A percentile compares a stretch with the other conserved stretches of the same genome.
These are phyloP conservation scores for Hylaeus volcanicus DNA, from an alignment of 1,140 invertebrate species.

Conservation along the genomic window DNA sequence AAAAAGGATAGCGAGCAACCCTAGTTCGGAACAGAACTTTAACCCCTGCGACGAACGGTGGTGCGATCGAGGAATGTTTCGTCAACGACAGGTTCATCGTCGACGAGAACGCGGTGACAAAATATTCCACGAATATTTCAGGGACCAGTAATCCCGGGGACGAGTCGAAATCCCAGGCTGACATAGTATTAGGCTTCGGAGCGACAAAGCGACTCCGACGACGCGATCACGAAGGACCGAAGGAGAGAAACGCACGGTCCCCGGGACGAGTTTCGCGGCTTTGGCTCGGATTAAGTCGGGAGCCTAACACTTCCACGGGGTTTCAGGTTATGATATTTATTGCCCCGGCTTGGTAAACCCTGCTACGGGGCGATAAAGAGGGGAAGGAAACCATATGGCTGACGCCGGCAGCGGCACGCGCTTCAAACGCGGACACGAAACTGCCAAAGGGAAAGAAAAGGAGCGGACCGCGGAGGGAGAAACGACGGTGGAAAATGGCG, in stretches of 20 bases:
- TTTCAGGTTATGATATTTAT: constrained; percentile 66
- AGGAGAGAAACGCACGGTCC: neutral
- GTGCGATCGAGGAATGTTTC: neutral
- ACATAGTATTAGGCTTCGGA: constrained; percentile 24
- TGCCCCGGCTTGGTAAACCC: constrained; percentile 43
- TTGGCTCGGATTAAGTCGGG: constrained; percentile 44
- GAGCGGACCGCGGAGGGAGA: neutral
- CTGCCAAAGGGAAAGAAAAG: constrained; percentile 31
- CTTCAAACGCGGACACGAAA: constrained; percentile 50
- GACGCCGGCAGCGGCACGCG: constrained; percentile 58
- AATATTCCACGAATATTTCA: constrained; percentile 7
- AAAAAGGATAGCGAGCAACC: too few relatives aligned
- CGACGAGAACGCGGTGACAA: neutral
- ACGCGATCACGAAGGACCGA: neutral
- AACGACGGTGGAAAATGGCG: neutral
- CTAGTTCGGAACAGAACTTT: too few relatives aligned
- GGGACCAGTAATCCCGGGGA: constrained; percentile 1
- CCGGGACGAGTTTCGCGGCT: constrained; percentile 26
- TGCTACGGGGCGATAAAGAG: constrained; percentile 41
- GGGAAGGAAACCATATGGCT: constrained; percentile 69
- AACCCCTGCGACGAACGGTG: neutral
- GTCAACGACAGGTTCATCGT: neutral
- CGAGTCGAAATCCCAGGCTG: constrained; percentile 21
- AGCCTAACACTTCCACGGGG: constrained; percentile 51
- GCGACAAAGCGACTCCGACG: neutral